Conservation (phyloP, 2,888 invertebrate species). For the Abrostola triplasia region DNA sequence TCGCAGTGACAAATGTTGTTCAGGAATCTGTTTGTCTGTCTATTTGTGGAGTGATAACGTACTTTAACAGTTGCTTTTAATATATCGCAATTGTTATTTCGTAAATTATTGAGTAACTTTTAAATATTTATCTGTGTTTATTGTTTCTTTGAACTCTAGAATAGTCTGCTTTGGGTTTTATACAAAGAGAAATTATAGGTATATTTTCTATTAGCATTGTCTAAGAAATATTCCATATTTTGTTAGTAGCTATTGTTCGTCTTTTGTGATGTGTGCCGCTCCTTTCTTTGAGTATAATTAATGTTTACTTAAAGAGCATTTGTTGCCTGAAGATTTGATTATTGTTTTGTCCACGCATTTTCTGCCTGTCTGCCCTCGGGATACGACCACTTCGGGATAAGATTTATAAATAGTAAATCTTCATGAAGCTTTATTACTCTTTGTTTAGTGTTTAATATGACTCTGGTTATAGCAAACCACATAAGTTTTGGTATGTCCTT, state of each 20-base stretch:
- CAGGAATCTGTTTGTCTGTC: constrained; percentile 68
- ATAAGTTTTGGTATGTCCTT: background rate
- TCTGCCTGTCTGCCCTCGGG: constrained; percentile 7
- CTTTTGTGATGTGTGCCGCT: constrained; percentile 36
- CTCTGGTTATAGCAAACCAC: background rate
- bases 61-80: constrained; percentile 61
- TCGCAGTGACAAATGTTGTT: constrained; percentile 75
- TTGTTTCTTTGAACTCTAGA: constrained; percentile 45
- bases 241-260: constrained; percentile 51
- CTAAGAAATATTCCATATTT: constrained; percentile 38
- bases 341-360: constrained; percentile 34
- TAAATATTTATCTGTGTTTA: constrained; percentile 51
- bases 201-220: constrained; percentile 45
- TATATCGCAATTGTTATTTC: constrained; percentile 50
- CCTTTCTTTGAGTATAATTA: constrained; percentile 38
- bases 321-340: constrained; percentile 25
- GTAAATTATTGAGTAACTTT: constrained; percentile 49
- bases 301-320: constrained; percentile 32
- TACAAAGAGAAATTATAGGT: constrained; percentile 35
- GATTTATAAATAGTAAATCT: constrained; percentile 24
- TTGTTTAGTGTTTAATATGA: constrained; percentile 20
- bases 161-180: constrained; percentile 45
- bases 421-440: constrained; percentile 23
- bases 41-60: constrained; percentile 70
- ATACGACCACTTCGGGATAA: constrained; percentile 1